A percentile compares a stretch with the other conserved stretches of the same genome.
Evolutionary conservation across 2,888 invertebrate genomes (phyloP).

Genomic region (Yponomeuta cagnagella): DNA sequence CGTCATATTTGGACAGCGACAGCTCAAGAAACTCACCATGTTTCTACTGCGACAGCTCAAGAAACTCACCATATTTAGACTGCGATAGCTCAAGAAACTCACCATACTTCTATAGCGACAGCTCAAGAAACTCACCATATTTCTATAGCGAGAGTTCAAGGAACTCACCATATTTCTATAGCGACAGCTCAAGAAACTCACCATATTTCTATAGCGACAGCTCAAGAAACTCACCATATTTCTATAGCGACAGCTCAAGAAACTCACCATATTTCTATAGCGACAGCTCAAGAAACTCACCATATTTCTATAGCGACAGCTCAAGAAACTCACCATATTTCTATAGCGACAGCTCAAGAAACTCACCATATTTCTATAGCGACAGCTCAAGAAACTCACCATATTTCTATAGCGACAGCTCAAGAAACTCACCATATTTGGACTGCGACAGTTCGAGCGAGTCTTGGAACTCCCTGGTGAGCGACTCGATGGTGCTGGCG

Average conservation of each 20-base stretch:
- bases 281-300: neutral
- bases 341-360: neutral
- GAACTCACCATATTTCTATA: neutral
- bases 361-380: neutral
- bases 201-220: slow-evolving; percentile 26
- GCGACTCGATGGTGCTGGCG: slow-evolving; percentile 85
- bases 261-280: neutral
- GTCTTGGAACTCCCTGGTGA: slow-evolving; percentile 89
- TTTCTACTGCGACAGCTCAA: neutral
- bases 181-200: slow-evolving; percentile 16
- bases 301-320: neutral
- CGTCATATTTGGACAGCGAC: no score
- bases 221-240: neutral
- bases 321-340: neutral
- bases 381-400: neutral
- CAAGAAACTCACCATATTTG: slow-evolving; percentile 28
- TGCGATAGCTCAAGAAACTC: neutral
- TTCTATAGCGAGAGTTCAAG: neutral
- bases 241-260: neutral
- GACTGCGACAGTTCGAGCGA: slow-evolving; percentile 77
- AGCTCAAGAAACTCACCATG: neutral
- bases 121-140: neutral
- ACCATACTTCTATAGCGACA: neutral
- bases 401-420: neutral
- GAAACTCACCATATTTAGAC: neutral